Base-by-base conservation (phyloP, 2,888 invertebrate genomes). In the Cabera pusaria region DNA sequence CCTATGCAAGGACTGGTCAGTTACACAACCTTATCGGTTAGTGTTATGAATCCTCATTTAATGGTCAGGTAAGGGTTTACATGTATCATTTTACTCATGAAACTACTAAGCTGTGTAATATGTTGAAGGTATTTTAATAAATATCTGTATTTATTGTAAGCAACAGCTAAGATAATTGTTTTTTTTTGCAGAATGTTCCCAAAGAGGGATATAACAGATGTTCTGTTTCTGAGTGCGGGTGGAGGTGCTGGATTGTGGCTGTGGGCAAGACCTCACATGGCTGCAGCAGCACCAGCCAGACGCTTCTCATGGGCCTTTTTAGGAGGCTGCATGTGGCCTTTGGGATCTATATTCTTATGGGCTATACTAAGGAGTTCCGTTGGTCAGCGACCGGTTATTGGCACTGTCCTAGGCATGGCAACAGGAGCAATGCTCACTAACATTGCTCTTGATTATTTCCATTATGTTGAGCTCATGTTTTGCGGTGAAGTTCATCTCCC, bases 311-410 rank as follows among this genome's bases (percentile, higher is more conserved):
- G 93, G 89, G 95, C 93, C 90, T 95, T 92, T 47, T 64, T 94
- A 41, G 95, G 95, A 31, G 93, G 96, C 23, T 90, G 95, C 5
- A 90, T 97, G 9, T 95, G 97, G 90, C 96, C 96, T 50, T 92
- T 98, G 67, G 97, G 98, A 6, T 97, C 97, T 0, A 94, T 97
- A 25, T 90, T 98, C 38, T 84, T 95, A 47, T 97, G 97, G 95
- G 97, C 97, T 4, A 93, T 97, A 18, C 81, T 96, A 20, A 93
- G 96, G 66, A 94, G 94, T 53, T 88, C 95, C 18, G 85, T 97
- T 24, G 95, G 96, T 0, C 90, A 93, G 51, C 92, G 92, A 68
- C 91, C 93, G 21, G 72, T 91, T 2, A 58, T 94, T 10, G 93
- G 94, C 52, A 92, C 93, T 14, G 56, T 92, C 17, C 87, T 93